Percentiles rank a stretch among this genome's conserved stretches.
Conservation (phyloP, 2,113 vertebrate genomes). For the Aythya baeri region DNA sequence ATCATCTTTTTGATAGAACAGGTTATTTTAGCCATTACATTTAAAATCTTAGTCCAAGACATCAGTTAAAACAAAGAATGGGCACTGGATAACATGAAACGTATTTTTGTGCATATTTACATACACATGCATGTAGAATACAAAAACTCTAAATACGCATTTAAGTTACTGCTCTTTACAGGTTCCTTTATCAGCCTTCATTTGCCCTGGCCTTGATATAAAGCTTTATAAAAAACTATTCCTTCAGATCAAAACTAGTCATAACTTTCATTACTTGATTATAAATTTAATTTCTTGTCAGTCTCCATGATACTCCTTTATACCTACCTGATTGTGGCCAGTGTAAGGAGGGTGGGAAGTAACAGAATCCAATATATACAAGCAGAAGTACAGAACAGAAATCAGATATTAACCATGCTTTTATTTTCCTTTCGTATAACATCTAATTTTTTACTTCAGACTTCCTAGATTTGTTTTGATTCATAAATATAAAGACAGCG, state of each 20-base stretch:
- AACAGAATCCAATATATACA: background rate
- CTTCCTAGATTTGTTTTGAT: background rate
- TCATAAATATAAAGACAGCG: background rate
- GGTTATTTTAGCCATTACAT: background rate
- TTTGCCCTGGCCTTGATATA: background rate
- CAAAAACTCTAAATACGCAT: background rate
- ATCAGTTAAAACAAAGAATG: background rate
- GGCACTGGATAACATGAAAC: background rate
- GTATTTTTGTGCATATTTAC: fast-evolving
- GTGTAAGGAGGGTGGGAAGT: background rate
- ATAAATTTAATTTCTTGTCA: background rate
- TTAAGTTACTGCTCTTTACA: background rate
- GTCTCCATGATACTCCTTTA: background rate
- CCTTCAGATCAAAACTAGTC: background rate
- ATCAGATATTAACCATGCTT: background rate
- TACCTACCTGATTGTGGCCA: background rate
- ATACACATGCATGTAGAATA: background rate
- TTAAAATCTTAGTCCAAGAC: background rate
- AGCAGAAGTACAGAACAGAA: background rate
- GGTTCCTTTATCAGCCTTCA: background rate
- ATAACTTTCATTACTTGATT: background rate
- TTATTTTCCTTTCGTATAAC: background rate
- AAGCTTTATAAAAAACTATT: background rate
- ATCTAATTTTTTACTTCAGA: background rate
- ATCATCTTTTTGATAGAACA: background rate